Base-by-base conservation (phyloP, 2,113 vertebrate species). In the Dolichallabes microphthalmus region DNA sequence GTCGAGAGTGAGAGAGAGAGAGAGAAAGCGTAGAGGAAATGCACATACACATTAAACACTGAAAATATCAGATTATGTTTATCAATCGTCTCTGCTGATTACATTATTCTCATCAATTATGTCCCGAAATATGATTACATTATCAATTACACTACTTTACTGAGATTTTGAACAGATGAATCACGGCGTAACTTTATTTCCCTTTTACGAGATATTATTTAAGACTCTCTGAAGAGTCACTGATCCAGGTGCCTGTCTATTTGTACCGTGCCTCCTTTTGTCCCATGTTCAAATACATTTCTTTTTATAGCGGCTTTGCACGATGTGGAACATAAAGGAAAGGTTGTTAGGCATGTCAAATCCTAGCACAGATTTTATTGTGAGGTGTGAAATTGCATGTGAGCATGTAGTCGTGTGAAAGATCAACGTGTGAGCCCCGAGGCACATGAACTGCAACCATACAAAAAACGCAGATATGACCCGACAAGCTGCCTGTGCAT, bases 311-410 rank as follows among this genome's bases (percentile, higher is more conserved):
- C 69, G 71, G 19, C 50, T 80, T 85, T 61, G 84, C 39, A 45
- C 32, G 63, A 81, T 39, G 39, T 39, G 27, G 74, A 58, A 80
- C 8, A 35, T 84, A 79, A 66, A 80, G 73, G 58, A 68, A 68
- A 71, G 73, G 83, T 53, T 30, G 55, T 73, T 77, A 61, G 75
- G 74, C 81, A 61, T 66, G 75, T 63, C 63, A 77, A 53, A 58
- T 82, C 60, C 32, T 52, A 39, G 80, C 8, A 45, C 61, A 6
- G 32, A 39, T 45, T 52, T 77, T 87, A 80, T 84, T 57, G 82
- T 25, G 64, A 61, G 52, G 83, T 87, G 84, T 88, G 74, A 83
- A 86, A 58, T 71, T 74, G 57, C 79, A 79, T 68, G 85, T 80
- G 57, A 86, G 74, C 35, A 60, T 68, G 55, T 58, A 84, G 63